Percentiles rank a stretch among this genome's conserved stretches.
phyloP scores from a whole-genome alignment of 92 coral and sea anemone genomes.

The Epizoanthus illoricatus region DNA sequence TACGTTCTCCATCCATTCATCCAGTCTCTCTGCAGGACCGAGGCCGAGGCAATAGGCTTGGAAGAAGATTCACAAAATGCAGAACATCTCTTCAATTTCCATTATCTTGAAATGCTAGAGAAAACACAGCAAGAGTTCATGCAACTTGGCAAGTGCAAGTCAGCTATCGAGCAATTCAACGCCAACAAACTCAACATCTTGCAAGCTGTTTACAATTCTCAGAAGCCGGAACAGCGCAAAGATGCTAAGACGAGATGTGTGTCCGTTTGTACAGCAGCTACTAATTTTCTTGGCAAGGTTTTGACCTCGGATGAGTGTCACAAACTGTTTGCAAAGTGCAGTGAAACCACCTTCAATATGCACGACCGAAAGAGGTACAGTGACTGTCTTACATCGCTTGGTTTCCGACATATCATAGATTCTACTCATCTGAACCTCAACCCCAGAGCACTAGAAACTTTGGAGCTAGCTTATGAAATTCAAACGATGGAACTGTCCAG shows the following conservation, averaged over 20 bases:
- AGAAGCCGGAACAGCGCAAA: background rate
- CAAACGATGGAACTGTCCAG: conserved; percentile 1
- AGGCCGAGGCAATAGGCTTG: conserved; percentile 27
- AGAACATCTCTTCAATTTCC: conserved; percentile 8
- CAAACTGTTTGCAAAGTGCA: conserved; percentile 25
- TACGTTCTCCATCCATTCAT: conserved; percentile 70
- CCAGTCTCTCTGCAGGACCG: conserved; percentile 62
- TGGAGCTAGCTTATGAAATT: conserved; percentile 31
- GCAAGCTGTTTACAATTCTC: conserved; percentile 42
- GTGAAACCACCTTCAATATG: conserved; percentile 16
- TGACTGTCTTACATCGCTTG: conserved; percentile 44
- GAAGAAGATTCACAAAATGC: conserved; percentile 42
- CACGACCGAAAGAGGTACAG: conserved; percentile 26
- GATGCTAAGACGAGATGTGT: conserved; percentile 38
- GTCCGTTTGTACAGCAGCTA: conserved; percentile 41
- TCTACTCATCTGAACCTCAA: conserved; percentile 35
- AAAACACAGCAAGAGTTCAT: conserved; percentile 45
- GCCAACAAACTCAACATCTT: conserved; percentile 26
- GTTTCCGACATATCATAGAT: conserved; percentile 49
- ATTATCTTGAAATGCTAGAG: conserved; percentile 36
- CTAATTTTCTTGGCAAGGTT: conserved; percentile 47
- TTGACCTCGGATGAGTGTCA: conserved; percentile 41
- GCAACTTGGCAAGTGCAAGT: conserved; percentile 24
- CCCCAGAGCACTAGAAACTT: conserved; percentile 36
- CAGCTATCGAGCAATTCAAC: conserved; percentile 29